Conservation (phyloP, 2,888 invertebrate species). For the Drosophila siamana region DNA sequence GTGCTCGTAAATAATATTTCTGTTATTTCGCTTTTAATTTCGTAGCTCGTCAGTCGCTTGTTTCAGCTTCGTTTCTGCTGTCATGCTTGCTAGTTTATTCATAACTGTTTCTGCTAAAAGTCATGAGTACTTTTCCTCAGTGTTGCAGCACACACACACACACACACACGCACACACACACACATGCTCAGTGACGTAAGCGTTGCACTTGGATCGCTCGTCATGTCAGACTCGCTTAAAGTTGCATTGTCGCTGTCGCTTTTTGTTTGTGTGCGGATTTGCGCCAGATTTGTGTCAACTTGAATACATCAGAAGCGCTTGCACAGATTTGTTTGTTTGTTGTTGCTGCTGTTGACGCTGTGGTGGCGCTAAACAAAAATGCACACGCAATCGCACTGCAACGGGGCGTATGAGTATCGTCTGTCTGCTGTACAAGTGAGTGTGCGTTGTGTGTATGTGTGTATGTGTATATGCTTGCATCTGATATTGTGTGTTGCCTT, state of each 20-base stretch:
- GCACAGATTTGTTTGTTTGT: conserved; percentile 66
- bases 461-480: conserved; percentile 12
- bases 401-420: conserved; percentile 66
- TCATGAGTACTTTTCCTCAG: conserved; percentile 37
- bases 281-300: conserved; percentile 81
- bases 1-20: conserved; percentile 22
- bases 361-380: conserved; percentile 61
- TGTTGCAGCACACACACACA: conserved; percentile 25
- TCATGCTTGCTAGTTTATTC: conserved; percentile 65
- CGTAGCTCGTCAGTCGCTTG: conserved; percentile 46
- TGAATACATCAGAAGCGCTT: conserved; percentile 78
- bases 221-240: conserved; percentile 71
- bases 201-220: conserved; percentile 37
- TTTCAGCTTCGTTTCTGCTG: conserved; percentile 26
- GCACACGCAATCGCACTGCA: conserved; percentile 70
- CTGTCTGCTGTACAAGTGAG: neutral
- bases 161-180: conserved; percentile 12
- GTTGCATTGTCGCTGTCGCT: conserved; percentile 54
- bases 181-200: conserved; percentile 13
- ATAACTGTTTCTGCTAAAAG: conserved; percentile 65
- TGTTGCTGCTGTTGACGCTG: conserved; percentile 31
- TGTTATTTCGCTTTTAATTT: conserved; percentile 74
- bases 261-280: conserved; percentile 67
- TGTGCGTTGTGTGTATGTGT: conserved; percentile 17
- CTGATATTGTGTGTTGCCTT: conserved; percentile 26